A percentile compares a stretch with the other conserved stretches of the same genome.
Conservation (phyloP, 2,888 invertebrate species). For the Ectemnius continuus region DNA sequence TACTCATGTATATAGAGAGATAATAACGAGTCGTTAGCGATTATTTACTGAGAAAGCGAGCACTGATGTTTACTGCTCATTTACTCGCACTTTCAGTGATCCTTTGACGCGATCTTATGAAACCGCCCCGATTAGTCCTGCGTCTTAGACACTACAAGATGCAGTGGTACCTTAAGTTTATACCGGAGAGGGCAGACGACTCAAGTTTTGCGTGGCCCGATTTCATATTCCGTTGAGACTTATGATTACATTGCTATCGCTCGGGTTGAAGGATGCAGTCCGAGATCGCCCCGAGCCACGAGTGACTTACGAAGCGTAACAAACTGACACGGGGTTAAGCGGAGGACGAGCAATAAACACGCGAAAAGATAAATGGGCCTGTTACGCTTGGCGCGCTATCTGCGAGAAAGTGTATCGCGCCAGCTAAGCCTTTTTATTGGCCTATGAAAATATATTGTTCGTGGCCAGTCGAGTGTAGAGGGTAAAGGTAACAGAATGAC, state of each 20-base stretch:
- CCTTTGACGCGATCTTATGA: conserved; percentile 12
- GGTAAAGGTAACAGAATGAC: too few relatives aligned
- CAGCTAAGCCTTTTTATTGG: conserved; percentile 45
- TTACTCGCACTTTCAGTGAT: background rate
- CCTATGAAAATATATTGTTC: conserved; percentile 27
- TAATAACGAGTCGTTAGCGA: conserved; percentile 49
- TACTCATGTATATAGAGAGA: conserved; percentile 26
- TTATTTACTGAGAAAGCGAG: conserved; percentile 44
- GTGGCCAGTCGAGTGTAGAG: background rate
- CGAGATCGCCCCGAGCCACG: conserved; percentile 66
- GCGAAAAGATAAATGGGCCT: conserved; percentile 75
- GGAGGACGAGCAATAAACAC: conserved; percentile 76
- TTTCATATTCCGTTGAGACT: background rate
- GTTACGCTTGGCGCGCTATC: conserved; percentile 41
- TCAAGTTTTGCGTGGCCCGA: too few relatives aligned
- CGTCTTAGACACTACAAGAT: too few relatives aligned
- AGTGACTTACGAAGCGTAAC: conserved; percentile 77
- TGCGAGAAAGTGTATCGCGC: conserved; percentile 62
- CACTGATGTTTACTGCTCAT: conserved; percentile 31
- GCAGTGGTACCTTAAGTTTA: too few relatives aligned
- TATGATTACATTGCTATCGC: background rate
- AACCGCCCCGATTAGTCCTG: conserved; percentile 10
- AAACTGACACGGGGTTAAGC: conserved; percentile 76
- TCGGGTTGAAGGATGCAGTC: conserved; percentile 29
- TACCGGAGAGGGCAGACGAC: too few relatives aligned